Base-by-base conservation (phyloP, 2,113 vertebrate genomes). In the Embiotoca jacksoni region DNA sequence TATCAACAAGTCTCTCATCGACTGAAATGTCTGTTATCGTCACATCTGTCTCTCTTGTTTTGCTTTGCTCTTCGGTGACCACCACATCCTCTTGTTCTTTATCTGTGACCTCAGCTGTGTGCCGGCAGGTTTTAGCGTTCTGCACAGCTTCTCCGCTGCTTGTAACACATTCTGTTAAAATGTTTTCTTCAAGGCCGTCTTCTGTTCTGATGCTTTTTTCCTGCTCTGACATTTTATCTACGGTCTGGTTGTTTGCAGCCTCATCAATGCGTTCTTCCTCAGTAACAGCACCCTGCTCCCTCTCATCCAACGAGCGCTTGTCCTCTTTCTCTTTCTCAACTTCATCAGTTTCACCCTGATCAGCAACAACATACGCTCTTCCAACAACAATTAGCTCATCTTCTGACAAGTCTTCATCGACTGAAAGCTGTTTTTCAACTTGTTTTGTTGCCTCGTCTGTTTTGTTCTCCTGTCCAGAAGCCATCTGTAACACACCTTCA, bases 81-180 rank as follows among this genome's bases (percentile, higher is more conserved):
- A 46, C 49, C 52, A 61, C 36, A 32, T 74, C 74, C 69, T 79
- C 65, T 37, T 47, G 16, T 11, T 50, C 31, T 52, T 33, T 49
- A 57, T 46, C 7, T 80, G 60, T 32, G 15, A 50, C 30, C 23
- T 64, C 30, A 49, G 14, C 8, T 46, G 37, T 13, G 5, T 67
- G 36, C 3, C 32, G 44, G 56, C 72, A 15, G 33, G 14, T 58
- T 35, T 62, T 16, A 47, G 11, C 23, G n/a, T 14, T 60, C 16
- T 60, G 47, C 60, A 35, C 0, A 0, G 30, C 1, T 4, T 55
- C 74, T 58, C 57, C 11, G 2, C 47, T 30, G 50, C 3, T 16
- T n/a, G 13, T 4, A 31, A 55, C 23, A 23, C 23, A 23, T 23
- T 23, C 31, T 65, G 30, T 74, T 47, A 72, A 58, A 49, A 53